Conservation (phyloP, 1,140 invertebrate species). For the Bombyx mori region ASM3026992v2 NC_085112.1:13526001-13526500, state of each 20-base stretch:
- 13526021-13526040: too few relatives aligned
- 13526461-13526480: constrained; percentile 32
- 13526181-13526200: too few relatives aligned
- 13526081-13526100: constrained; percentile 8
- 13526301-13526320: constrained; percentile 15
- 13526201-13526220: too few relatives aligned
- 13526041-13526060: too few relatives aligned
- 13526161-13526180: too few relatives aligned
- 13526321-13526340: constrained; percentile 5
- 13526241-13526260: background rate
- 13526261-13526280: constrained; percentile 16
- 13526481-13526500: constrained; percentile 21
- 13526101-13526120: constrained; percentile 12
- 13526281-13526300: constrained; percentile 17
- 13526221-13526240: too few relatives aligned
- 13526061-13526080: too few relatives aligned
- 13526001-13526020: too few relatives aligned
- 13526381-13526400: constrained; percentile 3
- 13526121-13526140: constrained; percentile 11
- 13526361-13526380: constrained; percentile 7
- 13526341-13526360: constrained; percentile 14
- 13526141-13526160: too few relatives aligned
- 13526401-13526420: constrained; percentile 14
- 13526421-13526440: constrained; percentile 20
- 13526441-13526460: constrained; percentile 42